Percentiles rank a stretch among this genome's conserved stretches.
Conservation (phyloP, 35 echinoderm and acorn worm genomes). For the Lytechinus pictus region DNA sequence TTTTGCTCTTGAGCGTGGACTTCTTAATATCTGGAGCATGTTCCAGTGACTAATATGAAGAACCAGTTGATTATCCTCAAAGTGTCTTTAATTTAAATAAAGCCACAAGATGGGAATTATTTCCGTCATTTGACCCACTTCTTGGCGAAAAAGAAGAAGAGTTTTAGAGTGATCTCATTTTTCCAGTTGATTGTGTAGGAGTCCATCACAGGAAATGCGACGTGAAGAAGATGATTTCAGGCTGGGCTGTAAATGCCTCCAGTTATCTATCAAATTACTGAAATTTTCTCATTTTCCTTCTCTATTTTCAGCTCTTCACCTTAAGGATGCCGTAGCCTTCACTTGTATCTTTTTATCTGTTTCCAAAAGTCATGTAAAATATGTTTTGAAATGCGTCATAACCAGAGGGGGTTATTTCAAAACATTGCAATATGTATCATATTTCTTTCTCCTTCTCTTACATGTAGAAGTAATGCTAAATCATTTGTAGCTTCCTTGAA, state of each 20-base stretch:
- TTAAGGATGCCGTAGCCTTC: not conserved
- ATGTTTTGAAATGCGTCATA: not conserved
- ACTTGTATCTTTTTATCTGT: not conserved
- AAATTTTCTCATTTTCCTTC: not conserved
- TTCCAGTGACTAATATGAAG: not conserved
- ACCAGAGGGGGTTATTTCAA: not conserved
- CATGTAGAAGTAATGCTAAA: too few species aligned
- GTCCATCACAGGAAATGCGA: not conserved
- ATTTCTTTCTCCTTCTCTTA: too few species aligned
- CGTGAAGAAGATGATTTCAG: not conserved
- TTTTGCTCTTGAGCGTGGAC: not conserved
- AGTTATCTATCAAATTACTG: not conserved
- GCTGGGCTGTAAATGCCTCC: not conserved
- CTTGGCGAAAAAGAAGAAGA: not conserved
- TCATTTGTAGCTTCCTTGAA: too few species aligned
- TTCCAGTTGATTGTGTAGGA: not conserved
- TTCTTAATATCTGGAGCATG: not conserved
- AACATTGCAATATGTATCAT: not conserved
- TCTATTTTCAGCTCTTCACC: not conserved
- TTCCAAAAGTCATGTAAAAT: not conserved
- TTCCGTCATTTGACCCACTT: slow-evolving; percentile 10
- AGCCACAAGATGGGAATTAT: slow-evolving; percentile 2
- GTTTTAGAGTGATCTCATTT: not conserved
- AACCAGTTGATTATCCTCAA: not conserved
- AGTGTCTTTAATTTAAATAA: not conserved